Conservation (phyloP, 2,888 invertebrate genomes). For the Anthrax anthrax region DNA sequence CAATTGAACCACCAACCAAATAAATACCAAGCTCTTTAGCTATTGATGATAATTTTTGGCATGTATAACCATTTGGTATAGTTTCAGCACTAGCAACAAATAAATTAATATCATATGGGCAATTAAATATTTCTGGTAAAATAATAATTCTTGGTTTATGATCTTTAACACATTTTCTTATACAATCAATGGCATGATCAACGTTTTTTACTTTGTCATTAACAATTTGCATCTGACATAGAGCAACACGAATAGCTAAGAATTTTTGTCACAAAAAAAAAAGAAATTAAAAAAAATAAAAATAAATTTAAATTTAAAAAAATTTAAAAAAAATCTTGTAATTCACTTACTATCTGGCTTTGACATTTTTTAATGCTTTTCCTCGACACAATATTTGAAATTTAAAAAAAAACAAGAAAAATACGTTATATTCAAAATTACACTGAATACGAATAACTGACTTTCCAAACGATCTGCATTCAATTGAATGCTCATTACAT, state of each 20-base stretch:
- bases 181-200: constrained; percentile 47
- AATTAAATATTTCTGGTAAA: constrained; percentile 85
- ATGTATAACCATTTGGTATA: constrained; percentile 71
- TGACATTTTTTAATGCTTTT: background rate
- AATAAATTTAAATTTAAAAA: background rate
- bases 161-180: constrained; percentile 48
- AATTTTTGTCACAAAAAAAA: too few relatives aligned
- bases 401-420: too few relatives aligned
- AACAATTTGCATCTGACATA: constrained; percentile 63
- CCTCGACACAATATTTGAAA: too few relatives aligned
- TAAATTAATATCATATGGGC: constrained; percentile 71
- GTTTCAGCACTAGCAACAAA: constrained; percentile 75
- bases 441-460: too few relatives aligned
- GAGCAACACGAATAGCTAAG: constrained; percentile 42
- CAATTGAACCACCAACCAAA: constrained; percentile 80
- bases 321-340: background rate
- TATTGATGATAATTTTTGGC: constrained; percentile 50
- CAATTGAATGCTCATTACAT: too few relatives aligned
- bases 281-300: background rate
- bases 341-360: background rate
- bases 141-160: constrained; percentile 46
- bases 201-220: constrained; percentile 58
- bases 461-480: too few relatives aligned
- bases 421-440: too few relatives aligned
- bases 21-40: constrained; percentile 64